Evolutionary conservation across 2,113 vertebrate genomes (phyloP).

Genomic region (Penelope pileata): DNA sequence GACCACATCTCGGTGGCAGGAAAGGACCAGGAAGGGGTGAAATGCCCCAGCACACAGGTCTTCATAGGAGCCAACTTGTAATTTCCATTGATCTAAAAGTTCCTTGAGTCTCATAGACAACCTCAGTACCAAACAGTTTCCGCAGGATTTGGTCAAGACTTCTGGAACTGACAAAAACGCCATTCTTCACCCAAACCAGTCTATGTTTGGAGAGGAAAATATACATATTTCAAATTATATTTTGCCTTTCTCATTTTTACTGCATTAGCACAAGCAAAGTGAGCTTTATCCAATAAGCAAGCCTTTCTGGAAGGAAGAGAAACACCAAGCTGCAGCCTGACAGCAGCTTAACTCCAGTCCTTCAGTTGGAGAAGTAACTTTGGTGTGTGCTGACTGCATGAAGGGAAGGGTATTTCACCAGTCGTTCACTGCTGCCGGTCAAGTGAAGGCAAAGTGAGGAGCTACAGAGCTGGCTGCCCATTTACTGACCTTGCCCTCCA

Average conservation of each 20-base stretch:
- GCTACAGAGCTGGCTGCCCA: not conserved
- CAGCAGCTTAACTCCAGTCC: not conserved
- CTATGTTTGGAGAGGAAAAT: not conserved
- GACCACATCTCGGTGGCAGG: not conserved
- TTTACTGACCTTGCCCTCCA: not conserved
- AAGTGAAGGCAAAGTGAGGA: not conserved
- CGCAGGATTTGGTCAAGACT: not conserved
- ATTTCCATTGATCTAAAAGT: not conserved
- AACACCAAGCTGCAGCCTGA: not conserved
- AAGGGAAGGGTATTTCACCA: constrained; percentile 1
- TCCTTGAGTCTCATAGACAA: not conserved
- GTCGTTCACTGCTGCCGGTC: not conserved
- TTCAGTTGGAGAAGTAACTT: not conserved
- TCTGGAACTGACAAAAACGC: not conserved
- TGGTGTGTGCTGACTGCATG: not conserved
- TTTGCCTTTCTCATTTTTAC: not conserved
- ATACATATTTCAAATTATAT: not conserved
- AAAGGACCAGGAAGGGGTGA: too few species aligned
- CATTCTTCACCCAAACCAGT: not conserved
- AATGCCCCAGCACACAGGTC: not conserved
- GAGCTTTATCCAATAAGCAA: not conserved
- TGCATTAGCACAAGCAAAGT: not conserved
- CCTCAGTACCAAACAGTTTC: not conserved
- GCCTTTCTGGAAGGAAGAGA: not conserved
- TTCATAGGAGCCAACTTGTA: not conserved